phyloP scores from a whole-genome alignment of 2,888 invertebrate genomes.

The Fragum fragum region DNA sequence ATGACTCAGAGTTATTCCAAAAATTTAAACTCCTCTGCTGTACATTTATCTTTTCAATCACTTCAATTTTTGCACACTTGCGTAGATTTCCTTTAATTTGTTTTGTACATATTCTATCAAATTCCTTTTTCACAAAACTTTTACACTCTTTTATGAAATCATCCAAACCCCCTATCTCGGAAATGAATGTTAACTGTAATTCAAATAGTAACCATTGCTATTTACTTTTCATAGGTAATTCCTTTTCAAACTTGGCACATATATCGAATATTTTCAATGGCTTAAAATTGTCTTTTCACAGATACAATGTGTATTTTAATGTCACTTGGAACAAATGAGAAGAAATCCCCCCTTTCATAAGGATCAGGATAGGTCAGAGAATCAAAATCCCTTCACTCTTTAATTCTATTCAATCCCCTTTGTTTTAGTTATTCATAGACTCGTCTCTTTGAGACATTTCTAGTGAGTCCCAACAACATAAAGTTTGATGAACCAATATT shows the following conservation, averaged over 20 bases:
- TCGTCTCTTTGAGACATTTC: too few species aligned
- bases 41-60: too few species aligned
- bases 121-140: neutral
- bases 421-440: too few species aligned
- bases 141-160: neutral
- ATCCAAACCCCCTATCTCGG: neutral
- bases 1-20: neutral
- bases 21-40: neutral
- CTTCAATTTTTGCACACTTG: neutral
- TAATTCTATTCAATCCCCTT: too few species aligned
- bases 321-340: conserved; percentile 22
- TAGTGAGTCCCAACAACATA: too few species aligned
- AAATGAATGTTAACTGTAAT: conserved; percentile 18
- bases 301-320: conserved; percentile 31
- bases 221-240: conserved; percentile 28
- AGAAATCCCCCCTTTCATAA: conserved; percentile 19
- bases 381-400: neutral
- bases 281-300: conserved; percentile 18
- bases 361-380: too few species aligned
- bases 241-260: conserved; percentile 16
- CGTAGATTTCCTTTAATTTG: neutral
- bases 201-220: conserved; percentile 31
- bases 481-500: too few species aligned
- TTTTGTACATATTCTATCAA: neutral
- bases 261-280: conserved; percentile 17